A percentile compares a stretch with the other conserved stretches of the same genome.
These are phyloP conservation scores for Pholis gunnellus DNA, from an alignment of 2,113 vertebrate genomes.

Conservation along the genomic window DNA sequence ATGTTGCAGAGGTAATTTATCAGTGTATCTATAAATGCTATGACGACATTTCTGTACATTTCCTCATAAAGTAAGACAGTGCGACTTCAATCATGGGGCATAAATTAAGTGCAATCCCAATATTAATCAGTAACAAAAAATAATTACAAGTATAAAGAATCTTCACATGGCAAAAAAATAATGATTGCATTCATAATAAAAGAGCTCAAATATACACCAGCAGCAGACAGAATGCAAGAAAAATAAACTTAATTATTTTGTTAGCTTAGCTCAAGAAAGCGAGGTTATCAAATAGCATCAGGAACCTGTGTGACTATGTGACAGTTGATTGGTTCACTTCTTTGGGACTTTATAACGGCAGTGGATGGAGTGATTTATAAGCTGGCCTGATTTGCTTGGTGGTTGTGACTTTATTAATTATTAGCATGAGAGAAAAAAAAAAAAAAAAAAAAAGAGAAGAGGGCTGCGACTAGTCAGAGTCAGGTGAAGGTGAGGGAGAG, in stretches of 20 bases:
- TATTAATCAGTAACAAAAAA: slow-evolving; percentile 36
- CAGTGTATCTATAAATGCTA: slow-evolving; percentile 8
- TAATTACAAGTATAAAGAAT: slow-evolving; percentile 30
- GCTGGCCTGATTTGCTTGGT: slow-evolving; percentile 47
- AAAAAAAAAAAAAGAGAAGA: slow-evolving; percentile 19
- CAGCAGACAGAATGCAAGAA: slow-evolving; percentile 25
- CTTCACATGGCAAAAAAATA: slow-evolving; percentile 46
- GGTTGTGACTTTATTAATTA: slow-evolving; percentile 16
- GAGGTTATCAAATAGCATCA: slow-evolving; percentile 3
- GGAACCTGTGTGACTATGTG: neutral
- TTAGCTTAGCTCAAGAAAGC: slow-evolving; percentile 21
- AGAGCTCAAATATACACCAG: slow-evolving; percentile 44
- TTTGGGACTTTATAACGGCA: slow-evolving; percentile 59
- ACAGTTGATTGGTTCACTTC: slow-evolving; percentile 6
- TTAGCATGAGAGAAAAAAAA: slow-evolving; percentile 9
- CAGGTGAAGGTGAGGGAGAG: slow-evolving; percentile 77
- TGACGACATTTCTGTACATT: slow-evolving; percentile 35
- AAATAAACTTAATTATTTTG: slow-evolving; percentile 16
- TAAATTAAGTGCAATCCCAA: slow-evolving; percentile 44
- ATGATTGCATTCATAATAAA: slow-evolving; percentile 27
- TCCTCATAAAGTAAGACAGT: slow-evolving; percentile 44
- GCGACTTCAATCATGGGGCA: slow-evolving; percentile 16
- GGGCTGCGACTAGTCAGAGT: slow-evolving; percentile 73
- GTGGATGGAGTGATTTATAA: slow-evolving; percentile 66
- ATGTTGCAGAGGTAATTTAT: slow-evolving; percentile 14